Percentiles rank a stretch among this genome's conserved stretches.
These are phyloP conservation scores for Dendrolimus kikuchii DNA, from an alignment of 1,140 invertebrate genomes.

Conservation along the genomic window DNA sequence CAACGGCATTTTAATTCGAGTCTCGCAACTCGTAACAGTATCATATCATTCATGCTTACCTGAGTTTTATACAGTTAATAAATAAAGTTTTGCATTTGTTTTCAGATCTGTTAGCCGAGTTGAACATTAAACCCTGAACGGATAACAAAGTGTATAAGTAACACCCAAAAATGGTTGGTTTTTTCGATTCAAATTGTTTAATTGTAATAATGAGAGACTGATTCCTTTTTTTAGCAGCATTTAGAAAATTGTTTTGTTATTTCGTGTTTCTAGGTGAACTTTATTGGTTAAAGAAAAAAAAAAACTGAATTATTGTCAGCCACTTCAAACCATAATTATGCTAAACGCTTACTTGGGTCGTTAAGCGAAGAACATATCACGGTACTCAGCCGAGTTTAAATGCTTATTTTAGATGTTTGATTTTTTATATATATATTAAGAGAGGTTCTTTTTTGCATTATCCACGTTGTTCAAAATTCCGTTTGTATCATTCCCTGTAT, in stretches of 20 bases:
- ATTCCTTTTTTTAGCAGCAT: constrained; percentile 62
- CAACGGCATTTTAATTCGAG: too few relatives aligned
- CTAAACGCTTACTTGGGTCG: constrained; percentile 31
- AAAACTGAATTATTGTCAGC: constrained; percentile 26
- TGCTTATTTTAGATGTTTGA: constrained; percentile 20
- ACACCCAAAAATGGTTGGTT: constrained; percentile 32
- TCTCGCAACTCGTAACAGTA: too few relatives aligned
- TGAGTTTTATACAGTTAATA: background rate
- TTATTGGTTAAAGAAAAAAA: constrained; percentile 2
- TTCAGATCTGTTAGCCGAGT: constrained; percentile 51
- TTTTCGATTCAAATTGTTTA: constrained; percentile 51
- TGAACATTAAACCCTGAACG: constrained; percentile 38
- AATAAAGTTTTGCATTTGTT: constrained; percentile 12
- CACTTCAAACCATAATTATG: constrained; percentile 14
- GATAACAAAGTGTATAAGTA: constrained; percentile 27
- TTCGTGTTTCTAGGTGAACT: constrained; percentile 35
- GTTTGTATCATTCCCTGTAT: constrained; percentile 17
- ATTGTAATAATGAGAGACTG: constrained; percentile 64
- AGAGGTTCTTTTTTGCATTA: constrained; percentile 68
- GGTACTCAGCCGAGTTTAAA: constrained; percentile 37
- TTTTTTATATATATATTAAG: constrained; percentile 26
- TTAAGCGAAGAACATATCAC: constrained; percentile 62
- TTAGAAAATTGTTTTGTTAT: constrained; percentile 62
- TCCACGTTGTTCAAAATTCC: constrained; percentile 65
- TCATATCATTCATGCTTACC: too few relatives aligned